These are phyloP conservation scores for Lacanobia oleracea DNA, from an alignment of 2,888 invertebrate species.

Conservation along the genomic window DNA sequence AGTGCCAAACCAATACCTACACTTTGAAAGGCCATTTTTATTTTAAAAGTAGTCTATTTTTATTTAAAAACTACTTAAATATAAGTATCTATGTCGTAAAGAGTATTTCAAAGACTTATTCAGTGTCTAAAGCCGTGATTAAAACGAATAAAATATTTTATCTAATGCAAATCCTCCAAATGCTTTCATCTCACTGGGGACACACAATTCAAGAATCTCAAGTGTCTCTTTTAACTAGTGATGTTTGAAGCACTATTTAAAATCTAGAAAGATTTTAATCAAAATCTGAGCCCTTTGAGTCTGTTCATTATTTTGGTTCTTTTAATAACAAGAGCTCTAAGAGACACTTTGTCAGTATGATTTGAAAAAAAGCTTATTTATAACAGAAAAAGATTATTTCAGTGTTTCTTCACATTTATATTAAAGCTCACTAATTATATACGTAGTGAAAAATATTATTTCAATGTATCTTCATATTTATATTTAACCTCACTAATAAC, in stretches of 20 bases:
- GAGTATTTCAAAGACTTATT: constrained; percentile 13
- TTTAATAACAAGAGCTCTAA: constrained; percentile 7
- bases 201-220: constrained; percentile 41
- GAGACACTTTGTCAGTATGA: constrained; percentile 5
- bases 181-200: constrained; percentile 34
- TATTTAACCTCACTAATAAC: no score
- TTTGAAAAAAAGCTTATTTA: constrained; percentile 6
- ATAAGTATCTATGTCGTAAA: constrained; percentile 11
- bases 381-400: neutral
- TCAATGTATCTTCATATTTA: no score
- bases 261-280: constrained; percentile 23
- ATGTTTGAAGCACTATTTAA: constrained; percentile 44
- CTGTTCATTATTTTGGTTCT: constrained; percentile 4
- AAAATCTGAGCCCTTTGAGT: constrained; percentile 20
- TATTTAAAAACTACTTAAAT: neutral
- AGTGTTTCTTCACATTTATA: no score
- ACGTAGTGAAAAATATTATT: neutral
- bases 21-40: neutral
- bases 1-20: neutral
- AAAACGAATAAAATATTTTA: constrained; percentile 52
- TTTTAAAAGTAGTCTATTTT: neutral
- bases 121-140: constrained; percentile 23
- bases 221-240: constrained; percentile 40
- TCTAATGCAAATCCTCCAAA: constrained; percentile 33
- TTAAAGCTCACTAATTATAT: no score